These are phyloP conservation scores for Rapana venosa DNA, from an alignment of 2,888 invertebrate genomes.

Conservation along the genomic window DNA sequence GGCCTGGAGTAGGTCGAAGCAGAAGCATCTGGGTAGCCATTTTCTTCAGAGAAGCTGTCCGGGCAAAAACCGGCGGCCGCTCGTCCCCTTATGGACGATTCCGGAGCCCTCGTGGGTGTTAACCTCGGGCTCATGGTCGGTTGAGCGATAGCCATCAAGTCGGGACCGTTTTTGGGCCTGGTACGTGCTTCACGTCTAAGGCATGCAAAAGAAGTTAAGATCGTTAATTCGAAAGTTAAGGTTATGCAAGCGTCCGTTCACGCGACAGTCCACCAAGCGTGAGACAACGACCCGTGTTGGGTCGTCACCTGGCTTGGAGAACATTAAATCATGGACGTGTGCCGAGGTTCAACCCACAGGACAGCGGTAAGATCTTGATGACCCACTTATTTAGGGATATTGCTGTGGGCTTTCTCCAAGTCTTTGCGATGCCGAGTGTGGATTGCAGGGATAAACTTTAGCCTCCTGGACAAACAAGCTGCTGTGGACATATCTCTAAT, in stretches of 20 bases:
- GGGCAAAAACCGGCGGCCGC: neutral
- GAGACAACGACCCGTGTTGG: slow-evolving; percentile 33
- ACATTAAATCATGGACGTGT: neutral
- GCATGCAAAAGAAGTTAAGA: slow-evolving; percentile 1
- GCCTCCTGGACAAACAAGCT: neutral
- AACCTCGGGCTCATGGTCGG: neutral
- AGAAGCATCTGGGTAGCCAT: neutral
- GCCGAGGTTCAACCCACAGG: neutral
- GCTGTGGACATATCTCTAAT: neutral
- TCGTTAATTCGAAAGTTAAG: slow-evolving; percentile 30
- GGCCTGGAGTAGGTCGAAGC: slow-evolving; percentile 32
- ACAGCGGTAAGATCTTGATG: slow-evolving; percentile 12
- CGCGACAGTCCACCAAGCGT: slow-evolving; percentile 12
- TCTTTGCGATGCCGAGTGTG: slow-evolving; percentile 25
- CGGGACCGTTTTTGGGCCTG: slow-evolving; percentile 22
- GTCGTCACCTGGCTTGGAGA: neutral
- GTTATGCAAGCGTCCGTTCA: slow-evolving; percentile 35
- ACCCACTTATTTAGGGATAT: slow-evolving; percentile 36
- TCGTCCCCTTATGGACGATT: neutral
- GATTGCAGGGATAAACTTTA: neutral
- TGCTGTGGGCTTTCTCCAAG: slow-evolving; percentile 20
- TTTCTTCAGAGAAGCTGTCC: neutral
- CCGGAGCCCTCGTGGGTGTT: neutral
- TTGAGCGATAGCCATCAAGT: neutral
- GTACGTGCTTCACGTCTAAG: slow-evolving; percentile 31